Conservation (phyloP, 2,888 invertebrate species). For the Cremastinae sp. region DNA sequence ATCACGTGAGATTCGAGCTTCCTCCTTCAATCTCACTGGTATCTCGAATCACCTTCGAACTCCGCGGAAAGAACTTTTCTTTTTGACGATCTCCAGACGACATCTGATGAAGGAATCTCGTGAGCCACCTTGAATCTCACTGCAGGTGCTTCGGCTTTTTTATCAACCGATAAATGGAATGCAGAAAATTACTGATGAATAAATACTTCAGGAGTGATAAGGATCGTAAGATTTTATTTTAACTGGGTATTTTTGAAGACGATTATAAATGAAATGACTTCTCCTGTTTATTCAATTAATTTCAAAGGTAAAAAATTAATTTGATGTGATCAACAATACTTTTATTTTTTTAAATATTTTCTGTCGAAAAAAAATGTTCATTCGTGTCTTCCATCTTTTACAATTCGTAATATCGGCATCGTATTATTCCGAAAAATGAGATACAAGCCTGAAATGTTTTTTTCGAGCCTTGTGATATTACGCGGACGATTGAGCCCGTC, state of each 20-base stretch:
- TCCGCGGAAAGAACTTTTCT: slow-evolving; percentile 23
- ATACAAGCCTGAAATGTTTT: slow-evolving; percentile 46
- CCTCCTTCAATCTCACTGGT: slow-evolving; percentile 1
- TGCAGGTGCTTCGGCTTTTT: slow-evolving; percentile 34
- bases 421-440: slow-evolving; percentile 51
- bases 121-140: slow-evolving; percentile 26
- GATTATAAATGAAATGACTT: no score
- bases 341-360: slow-evolving; percentile 10
- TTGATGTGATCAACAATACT: slow-evolving; percentile 40
- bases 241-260: no score
- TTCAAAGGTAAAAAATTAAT: no score
- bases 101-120: slow-evolving; percentile 23
- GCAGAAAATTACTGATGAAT: no score
- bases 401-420: slow-evolving; percentile 45
- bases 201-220: no score
- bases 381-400: slow-evolving; percentile 3
- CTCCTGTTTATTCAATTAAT: no score
- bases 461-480: slow-evolving; percentile 56
- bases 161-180: no score
- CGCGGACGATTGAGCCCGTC: slow-evolving; percentile 69
- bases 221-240: no score
- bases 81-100: background rate
- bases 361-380: background rate
- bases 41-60: slow-evolving; percentile 29
- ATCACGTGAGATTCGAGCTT: slow-evolving; percentile 66